Base-by-base conservation (phyloP, 2,888 invertebrate species). In the Mesopsocus fuscifrons region DNA sequence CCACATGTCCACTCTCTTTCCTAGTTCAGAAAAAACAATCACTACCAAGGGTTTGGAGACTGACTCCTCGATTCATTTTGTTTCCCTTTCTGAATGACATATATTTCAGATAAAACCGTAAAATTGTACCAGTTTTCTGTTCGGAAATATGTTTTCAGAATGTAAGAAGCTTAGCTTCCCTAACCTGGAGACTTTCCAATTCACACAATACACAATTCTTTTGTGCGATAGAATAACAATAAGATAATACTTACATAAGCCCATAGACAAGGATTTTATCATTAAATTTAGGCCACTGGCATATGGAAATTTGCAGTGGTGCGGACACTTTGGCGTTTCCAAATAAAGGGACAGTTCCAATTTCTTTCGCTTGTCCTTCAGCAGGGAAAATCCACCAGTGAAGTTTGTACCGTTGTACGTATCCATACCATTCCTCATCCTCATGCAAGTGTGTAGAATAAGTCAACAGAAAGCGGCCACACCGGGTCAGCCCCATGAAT, bases 401-500 rank as follows among this genome's bases (percentile, higher is more conserved):
- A 49, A 80, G 66, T 56, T 72, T 61, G 63, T 79, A 72, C 61
- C 71, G 63, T 59, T 69, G 61, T 63, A 69, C 57, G 66, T 69
- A 52, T 66, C 65, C 53, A 69, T 72, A 51, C 66, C 68, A 46
- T 20, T 38, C 38, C 13, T 38, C 38, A 38, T 38, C 38, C 15
- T 15, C 38, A 18, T 15, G 38, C 17, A 20, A 66, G 55, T 71
- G 73, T 1, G 83, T 87, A 6, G 26, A 26, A 61, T 89, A 92
- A 49, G 91, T 91, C 51, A 94, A 66, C 49, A 94, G 71, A 65
- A 80, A 92, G 62, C 87, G 83, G 11, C 92, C 91, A 60, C 91
- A 91, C 53, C 85, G 79, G n/a, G 88, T 87, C 57, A 92, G 79
- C 5, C 94, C 94, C 78, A 94, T 84, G 57, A 88, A 85, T 49